Evolutionary conservation across 2,113 vertebrate species (phyloP).

Genomic region (Panurus biarmicus): DNA sequence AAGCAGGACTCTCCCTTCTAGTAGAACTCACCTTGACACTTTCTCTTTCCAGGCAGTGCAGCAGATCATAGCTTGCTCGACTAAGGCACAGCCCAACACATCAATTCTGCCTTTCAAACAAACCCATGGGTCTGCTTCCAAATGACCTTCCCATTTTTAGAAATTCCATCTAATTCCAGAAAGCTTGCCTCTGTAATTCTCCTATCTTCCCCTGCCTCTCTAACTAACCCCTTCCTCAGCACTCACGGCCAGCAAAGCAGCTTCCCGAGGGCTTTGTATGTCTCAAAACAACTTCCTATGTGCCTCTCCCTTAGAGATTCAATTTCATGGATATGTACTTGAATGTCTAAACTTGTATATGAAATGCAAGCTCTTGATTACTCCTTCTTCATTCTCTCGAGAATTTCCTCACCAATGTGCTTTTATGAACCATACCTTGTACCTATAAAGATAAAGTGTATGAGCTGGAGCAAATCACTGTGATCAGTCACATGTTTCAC

Average conservation of each 20-base stretch:
- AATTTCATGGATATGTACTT: neutral
- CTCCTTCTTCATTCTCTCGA: neutral
- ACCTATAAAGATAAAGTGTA: neutral
- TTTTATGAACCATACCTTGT: neutral
- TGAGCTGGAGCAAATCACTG: neutral
- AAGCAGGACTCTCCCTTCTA: neutral
- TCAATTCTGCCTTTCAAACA: neutral
- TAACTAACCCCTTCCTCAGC: neutral
- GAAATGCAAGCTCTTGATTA: neutral
- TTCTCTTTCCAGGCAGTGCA: neutral
- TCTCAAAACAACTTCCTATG: neutral
- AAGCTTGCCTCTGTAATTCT: neutral
- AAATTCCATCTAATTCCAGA: neutral
- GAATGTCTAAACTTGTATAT: neutral
- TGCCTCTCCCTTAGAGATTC: neutral
- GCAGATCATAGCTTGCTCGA: accelerated
- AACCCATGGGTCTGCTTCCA: neutral
- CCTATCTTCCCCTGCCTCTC: neutral
- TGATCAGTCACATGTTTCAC: accelerated
- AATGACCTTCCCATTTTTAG: neutral
- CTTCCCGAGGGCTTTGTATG: neutral
- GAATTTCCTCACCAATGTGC: neutral
- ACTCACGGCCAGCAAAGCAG: neutral
- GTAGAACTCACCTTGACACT: neutral
- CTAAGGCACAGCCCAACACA: neutral